Evolutionary conservation across 2,888 invertebrate genomes (phyloP).

Genomic region (Eupithecia vulgata): DNA sequence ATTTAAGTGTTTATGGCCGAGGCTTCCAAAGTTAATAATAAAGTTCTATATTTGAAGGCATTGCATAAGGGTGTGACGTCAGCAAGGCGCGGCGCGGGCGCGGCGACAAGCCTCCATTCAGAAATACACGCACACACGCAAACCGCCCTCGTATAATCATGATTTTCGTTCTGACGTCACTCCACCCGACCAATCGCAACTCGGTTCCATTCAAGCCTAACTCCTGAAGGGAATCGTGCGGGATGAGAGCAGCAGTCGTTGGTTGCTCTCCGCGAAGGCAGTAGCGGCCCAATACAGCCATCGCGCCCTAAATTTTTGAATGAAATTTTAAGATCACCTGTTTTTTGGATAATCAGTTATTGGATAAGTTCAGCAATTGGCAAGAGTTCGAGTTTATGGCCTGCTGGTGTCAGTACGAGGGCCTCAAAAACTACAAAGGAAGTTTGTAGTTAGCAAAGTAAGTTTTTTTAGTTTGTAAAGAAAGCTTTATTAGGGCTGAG

Average conservation of each 20-base stretch:
- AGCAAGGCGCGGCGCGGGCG: slow-evolving; percentile 74
- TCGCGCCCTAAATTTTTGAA: slow-evolving; percentile 21
- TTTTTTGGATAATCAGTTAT: slow-evolving; percentile 30
- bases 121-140: slow-evolving; percentile 62
- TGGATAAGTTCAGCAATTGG: slow-evolving; percentile 26
- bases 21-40: slow-evolving; percentile 65
- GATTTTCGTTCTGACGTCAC: slow-evolving; percentile 89
- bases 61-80: slow-evolving; percentile 80
- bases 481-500: slow-evolving; percentile 38
- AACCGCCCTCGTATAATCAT: slow-evolving; percentile 81
- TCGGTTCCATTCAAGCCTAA: slow-evolving; percentile 87
- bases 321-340: slow-evolving; percentile 23
- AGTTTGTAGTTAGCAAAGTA: slow-evolving; percentile 10
- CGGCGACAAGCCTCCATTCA: slow-evolving; percentile 74
- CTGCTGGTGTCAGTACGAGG: slow-evolving; percentile 2
- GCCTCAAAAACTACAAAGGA: slow-evolving; percentile 42
- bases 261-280: slow-evolving; percentile 65
- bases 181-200: slow-evolving; percentile 83
- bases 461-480: slow-evolving; percentile 8
- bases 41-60: slow-evolving; percentile 62
- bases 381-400: slow-evolving; percentile 21
- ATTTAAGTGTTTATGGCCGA: slow-evolving; percentile 41
- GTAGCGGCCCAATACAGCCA: slow-evolving; percentile 43
- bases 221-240: slow-evolving; percentile 82
- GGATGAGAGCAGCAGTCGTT: slow-evolving; percentile 78